These are phyloP conservation scores for Eulacestoma nigropectus DNA, from an alignment of 2,113 vertebrate genomes.

Conservation along the genomic window DNA sequence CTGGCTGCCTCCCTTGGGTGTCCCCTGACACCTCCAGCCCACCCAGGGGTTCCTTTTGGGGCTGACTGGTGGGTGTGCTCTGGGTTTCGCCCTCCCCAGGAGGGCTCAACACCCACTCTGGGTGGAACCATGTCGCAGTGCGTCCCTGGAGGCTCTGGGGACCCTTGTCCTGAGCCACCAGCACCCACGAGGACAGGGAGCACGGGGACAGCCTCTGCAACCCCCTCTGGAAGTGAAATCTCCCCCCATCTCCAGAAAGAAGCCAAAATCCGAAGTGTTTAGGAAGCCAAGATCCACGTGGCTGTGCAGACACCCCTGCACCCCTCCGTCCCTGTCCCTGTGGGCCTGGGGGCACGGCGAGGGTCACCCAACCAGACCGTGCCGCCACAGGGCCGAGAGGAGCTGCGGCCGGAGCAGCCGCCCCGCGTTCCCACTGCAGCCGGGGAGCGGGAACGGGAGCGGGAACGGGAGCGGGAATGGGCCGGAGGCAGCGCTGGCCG, in stretches of 20 bases:
- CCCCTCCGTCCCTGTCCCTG: neutral
- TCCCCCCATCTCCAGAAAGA: neutral
- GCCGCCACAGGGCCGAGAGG: neutral
- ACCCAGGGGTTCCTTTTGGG: neutral
- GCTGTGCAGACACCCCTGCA: neutral
- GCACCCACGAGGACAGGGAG: neutral
- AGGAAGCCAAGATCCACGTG: neutral
- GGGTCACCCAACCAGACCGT: neutral
- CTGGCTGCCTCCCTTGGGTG: neutral
- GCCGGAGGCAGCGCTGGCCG: neutral
- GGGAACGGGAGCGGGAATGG: neutral
- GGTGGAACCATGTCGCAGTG: rapidly evolving
- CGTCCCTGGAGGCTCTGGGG: neutral
- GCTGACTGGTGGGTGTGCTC: neutral
- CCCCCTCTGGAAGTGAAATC: neutral
- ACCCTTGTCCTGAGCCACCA: neutral
- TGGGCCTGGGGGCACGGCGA: rapidly evolving
- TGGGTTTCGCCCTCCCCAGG: neutral
- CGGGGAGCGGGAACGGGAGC: neutral
- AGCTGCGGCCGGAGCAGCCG: neutral
- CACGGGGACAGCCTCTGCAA: rapidly evolving
- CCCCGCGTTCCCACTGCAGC: neutral
- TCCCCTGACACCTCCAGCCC: neutral
- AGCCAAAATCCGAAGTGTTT: neutral
- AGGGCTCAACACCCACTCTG: rapidly evolving